Conservation (phyloP, 2,113 vertebrate genomes). For the Picathartes gymnocephalus region DNA sequence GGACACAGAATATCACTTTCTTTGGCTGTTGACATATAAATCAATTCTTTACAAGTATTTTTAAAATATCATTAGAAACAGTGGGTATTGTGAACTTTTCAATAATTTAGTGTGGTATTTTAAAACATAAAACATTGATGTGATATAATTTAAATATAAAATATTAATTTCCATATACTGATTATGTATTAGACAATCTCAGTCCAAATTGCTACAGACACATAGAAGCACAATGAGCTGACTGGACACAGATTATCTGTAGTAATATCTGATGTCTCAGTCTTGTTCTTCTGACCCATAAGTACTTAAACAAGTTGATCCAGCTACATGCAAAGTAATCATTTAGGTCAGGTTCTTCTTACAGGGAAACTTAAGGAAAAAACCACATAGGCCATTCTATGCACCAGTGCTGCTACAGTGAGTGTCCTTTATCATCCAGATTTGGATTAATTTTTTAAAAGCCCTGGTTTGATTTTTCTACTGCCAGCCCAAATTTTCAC, state of each 20-base stretch:
- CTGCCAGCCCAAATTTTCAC: background rate
- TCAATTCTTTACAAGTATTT: background rate
- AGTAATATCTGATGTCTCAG: background rate
- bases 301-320: background rate
- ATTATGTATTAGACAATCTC: background rate
- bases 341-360: background rate
- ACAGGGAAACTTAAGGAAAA: background rate
- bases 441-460: background rate
- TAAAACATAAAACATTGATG: background rate
- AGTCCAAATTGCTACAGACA: background rate
- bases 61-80: background rate
- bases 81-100: background rate
- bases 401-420: background rate
- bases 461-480: background rate
- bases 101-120: background rate
- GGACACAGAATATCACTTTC: background rate
- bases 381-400: background rate
- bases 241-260: background rate
- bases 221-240: rapidly evolving
- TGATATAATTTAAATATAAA: background rate
- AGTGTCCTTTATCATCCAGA: background rate
- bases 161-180: background rate
- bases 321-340: background rate
- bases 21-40: background rate
- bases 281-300: background rate